Evolutionary conservation across 2,888 invertebrate genomes (phyloP), one percentile per base, ranked within the genome.

Genomic region (Nephrotoma guestfalica): DNA sequence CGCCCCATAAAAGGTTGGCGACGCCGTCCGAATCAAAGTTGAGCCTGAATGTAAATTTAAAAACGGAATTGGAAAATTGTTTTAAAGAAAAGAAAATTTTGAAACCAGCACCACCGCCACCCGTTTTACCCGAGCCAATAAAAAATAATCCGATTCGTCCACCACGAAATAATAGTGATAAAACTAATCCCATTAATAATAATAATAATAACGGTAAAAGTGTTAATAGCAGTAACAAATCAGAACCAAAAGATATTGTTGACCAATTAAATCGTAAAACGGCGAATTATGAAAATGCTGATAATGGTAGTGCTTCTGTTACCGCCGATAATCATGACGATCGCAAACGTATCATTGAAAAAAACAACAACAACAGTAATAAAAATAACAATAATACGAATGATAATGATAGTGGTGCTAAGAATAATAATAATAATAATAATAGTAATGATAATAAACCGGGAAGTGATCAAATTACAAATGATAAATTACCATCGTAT

Each of bases 401-500:
- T 30, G 51, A 71, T 30, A 71, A 71, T 71, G 71, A 18, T 71
- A 71, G 71, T 30, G 11, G 15, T 57, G 13, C 40, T 5, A 2
- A n/a, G 0, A n/a, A 6, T 84, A 41, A 41, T 84, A 4, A 6
- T 57, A 6, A 6, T 57, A 6, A 41, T n/a, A 84, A 9, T 57
- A 57, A 15, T n/a, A 84, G 11, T 41, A 41, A 42, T 30, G 30
- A 30, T 84, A 41, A 84, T 84, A 41, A 41, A 42, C 7, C 6
- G 11, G 42, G 41, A 42, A 15, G 15, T 15, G 42, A 84, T 41
- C 6, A 41, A 84, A 15, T 41, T n/a, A n/a, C 41, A 15, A 84
- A 84, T 7, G 41, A 84, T 41, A 86, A 86, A 47, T 89, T 91
- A 88, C 92, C 91, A 88, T 89, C 92, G 87, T 92, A 90, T 89